A percentile compares a stretch with the other conserved stretches of the same genome.
Evolutionary conservation across 2,113 vertebrate genomes (phyloP).

Genomic region (Apeltes quadracus): DNA sequence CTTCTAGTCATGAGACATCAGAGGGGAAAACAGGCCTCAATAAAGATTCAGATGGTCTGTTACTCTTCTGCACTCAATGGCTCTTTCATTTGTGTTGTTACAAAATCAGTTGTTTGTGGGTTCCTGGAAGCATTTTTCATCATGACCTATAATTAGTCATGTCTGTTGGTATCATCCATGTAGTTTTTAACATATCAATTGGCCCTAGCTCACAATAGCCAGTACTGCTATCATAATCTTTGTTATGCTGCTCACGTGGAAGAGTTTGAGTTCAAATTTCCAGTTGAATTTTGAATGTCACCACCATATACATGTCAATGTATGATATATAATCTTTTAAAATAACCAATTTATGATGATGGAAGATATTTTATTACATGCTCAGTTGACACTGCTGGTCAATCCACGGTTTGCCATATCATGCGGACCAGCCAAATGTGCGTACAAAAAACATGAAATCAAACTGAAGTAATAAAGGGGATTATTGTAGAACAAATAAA

Average conservation of each 20-base stretch:
- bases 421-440: slow-evolving; percentile 68
- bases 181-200: no score
- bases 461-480: slow-evolving; percentile 1
- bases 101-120: background rate
- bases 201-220: background rate
- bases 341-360: slow-evolving; percentile 15
- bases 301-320: background rate
- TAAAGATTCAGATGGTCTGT: no score
- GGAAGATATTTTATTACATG: slow-evolving; percentile 72
- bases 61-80: background rate
- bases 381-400: slow-evolving; percentile 63
- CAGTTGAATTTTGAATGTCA: background rate
- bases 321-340: background rate
- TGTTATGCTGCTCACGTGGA: background rate
- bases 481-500: slow-evolving; percentile 66
- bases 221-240: background rate
- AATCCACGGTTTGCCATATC: slow-evolving; percentile 70
- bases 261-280: background rate
- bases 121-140: background rate
- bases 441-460: slow-evolving; percentile 32
- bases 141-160: background rate
- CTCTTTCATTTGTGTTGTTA: background rate
- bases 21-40: background rate
- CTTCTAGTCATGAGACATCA: slow-evolving; percentile 10
- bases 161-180: background rate